These are phyloP conservation scores for Syrrhaptes paradoxus DNA, from an alignment of 2,113 vertebrate genomes.

Conservation along the genomic window DNA sequence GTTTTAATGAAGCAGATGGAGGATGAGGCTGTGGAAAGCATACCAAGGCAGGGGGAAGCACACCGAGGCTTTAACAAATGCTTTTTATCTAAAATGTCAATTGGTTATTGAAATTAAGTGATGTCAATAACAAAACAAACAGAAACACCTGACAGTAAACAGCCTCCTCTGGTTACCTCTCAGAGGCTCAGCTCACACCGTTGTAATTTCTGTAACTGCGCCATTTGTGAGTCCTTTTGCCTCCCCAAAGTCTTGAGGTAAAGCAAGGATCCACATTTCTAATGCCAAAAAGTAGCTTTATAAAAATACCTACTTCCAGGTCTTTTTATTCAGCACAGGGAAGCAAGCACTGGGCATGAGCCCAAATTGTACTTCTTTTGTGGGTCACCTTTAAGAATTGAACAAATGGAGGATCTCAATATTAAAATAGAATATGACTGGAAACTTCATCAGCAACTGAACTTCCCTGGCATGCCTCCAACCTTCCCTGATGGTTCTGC, in stretches of 20 bases:
- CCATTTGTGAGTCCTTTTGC: not conserved
- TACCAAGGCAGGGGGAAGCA: not conserved
- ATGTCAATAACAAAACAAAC: not conserved
- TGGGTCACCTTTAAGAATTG: conserved; percentile 30
- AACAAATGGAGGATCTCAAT: conserved; percentile 48
- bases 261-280: not conserved
- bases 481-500: not conserved
- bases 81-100: conserved; percentile 3
- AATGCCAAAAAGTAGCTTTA: not conserved
- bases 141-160: not conserved
- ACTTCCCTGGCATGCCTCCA: not conserved
- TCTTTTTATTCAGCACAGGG: not conserved
- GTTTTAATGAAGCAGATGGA: conserved; percentile 28
- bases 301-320: conserved; percentile 16
- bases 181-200: not conserved
- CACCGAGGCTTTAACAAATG: not conserved
- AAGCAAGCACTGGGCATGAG: conserved; percentile 17
- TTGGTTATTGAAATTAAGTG: not conserved
- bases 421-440: conserved; percentile 36
- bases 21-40: not conserved
- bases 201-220: not conserved
- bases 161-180: not conserved
- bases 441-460: conserved; percentile 37
- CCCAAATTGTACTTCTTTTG: conserved; percentile 39
- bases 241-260: not conserved